A percentile compares a stretch with the other conserved stretches of the same genome.
These are phyloP conservation scores for Procambarus virginalis DNA, from an alignment of 1,140 invertebrate species.

Conservation along the genomic window DNA sequence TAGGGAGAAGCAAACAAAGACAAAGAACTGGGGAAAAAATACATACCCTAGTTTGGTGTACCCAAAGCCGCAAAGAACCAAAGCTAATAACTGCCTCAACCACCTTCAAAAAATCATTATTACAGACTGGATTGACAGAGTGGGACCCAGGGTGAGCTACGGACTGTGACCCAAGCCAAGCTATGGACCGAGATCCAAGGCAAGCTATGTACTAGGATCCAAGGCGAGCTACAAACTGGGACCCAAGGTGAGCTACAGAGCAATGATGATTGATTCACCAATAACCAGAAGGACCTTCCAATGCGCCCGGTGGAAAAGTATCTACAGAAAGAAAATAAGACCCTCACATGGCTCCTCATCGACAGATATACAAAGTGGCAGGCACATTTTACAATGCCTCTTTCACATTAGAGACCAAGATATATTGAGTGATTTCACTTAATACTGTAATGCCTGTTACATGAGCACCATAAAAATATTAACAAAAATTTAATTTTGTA, in stretches of 20 bases:
- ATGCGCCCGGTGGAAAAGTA: slow-evolving; percentile 33
- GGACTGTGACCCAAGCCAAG: neutral
- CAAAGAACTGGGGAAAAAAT: slow-evolving; percentile 20
- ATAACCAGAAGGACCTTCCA: slow-evolving; percentile 28
- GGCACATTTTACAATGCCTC: slow-evolving; percentile 21
- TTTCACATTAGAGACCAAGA: slow-evolving; percentile 9
- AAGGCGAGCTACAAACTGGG: slow-evolving; percentile 1
- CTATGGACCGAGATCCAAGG: too few relatives aligned
- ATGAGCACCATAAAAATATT: slow-evolving; percentile 31
- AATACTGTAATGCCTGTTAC: slow-evolving; percentile 1
- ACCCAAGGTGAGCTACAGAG: slow-evolving; percentile 55
- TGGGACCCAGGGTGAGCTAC: slow-evolving; percentile 49
- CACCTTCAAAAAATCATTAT: slow-evolving; percentile 42
- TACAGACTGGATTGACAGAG: slow-evolving; percentile 48
- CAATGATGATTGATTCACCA: slow-evolving; percentile 48
- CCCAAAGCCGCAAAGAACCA: slow-evolving; percentile 61
- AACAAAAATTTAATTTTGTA: neutral
- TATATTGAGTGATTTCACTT: neutral
- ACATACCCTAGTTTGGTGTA: slow-evolving; percentile 61
- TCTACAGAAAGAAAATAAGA: slow-evolving; percentile 32
- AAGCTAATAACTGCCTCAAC: slow-evolving; percentile 58
- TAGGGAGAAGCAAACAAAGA: slow-evolving; percentile 27
- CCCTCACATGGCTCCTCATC: slow-evolving; percentile 42
- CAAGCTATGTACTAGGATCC: too few relatives aligned
- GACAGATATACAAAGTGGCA: slow-evolving; percentile 37